A percentile compares a stretch with the other conserved stretches of the same genome.
These are phyloP conservation scores for Ciconia boyciana DNA, from an alignment of 2,113 vertebrate genomes.

Conservation along the genomic window DNA sequence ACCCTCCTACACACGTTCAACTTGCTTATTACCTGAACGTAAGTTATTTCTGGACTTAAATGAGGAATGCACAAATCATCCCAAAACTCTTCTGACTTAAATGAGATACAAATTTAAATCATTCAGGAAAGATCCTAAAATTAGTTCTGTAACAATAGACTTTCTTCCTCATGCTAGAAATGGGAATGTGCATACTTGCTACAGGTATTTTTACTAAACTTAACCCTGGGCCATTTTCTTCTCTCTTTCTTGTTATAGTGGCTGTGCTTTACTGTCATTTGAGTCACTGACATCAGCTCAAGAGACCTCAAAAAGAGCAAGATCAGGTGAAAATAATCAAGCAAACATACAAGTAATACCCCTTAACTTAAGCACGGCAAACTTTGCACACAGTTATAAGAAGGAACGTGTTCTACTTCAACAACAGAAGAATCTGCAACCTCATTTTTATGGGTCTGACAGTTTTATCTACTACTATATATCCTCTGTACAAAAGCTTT, in stretches of 20 bases:
- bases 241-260: slow-evolving; percentile 50
- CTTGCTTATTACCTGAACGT: background rate
- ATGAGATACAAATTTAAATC: background rate
- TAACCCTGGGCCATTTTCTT: background rate
- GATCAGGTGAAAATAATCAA: background rate
- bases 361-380: background rate
- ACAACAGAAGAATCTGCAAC: background rate
- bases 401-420: background rate
- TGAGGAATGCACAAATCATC: background rate
- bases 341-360: background rate
- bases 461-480: background rate
- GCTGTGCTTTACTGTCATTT: slow-evolving; percentile 75
- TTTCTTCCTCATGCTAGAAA: background rate
- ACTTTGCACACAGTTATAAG: background rate
- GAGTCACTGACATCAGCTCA: background rate
- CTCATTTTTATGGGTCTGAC: background rate
- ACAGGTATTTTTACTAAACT: background rate
- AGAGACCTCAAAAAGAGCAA: background rate
- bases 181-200: background rate
- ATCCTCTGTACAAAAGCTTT: background rate
- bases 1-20: fast-evolving
- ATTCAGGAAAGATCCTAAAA: background rate
- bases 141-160: background rate
- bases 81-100: background rate
- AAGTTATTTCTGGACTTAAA: background rate